Conservation (phyloP, 2,888 invertebrate genomes). For the Ceriagrion tenellum region DNA sequence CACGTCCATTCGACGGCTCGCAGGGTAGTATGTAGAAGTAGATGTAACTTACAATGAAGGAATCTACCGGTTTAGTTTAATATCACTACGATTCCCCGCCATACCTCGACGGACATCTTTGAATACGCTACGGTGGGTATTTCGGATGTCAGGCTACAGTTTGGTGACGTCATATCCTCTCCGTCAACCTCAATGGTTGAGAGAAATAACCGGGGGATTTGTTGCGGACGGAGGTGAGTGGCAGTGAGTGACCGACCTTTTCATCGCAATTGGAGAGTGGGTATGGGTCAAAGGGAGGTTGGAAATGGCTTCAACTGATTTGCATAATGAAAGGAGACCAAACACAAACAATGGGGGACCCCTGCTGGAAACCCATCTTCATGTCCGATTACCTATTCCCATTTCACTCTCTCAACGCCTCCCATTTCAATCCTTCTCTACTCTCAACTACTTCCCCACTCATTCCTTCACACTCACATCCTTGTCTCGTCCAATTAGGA, state of each 20-base stretch:
- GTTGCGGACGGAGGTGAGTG: neutral
- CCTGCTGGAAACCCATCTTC: neutral
- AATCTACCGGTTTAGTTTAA: too few species aligned
- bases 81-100: too few species aligned
- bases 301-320: neutral
- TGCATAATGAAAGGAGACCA: neutral
- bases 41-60: too few species aligned
- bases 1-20: too few species aligned
- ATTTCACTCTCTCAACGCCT: neutral
- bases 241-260: neutral
- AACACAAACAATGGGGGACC: neutral
- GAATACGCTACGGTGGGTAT: too few species aligned
- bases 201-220: too few species aligned
- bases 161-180: too few species aligned
- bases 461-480: too few species aligned
- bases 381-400: neutral
- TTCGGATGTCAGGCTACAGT: too few species aligned
- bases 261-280: neutral
- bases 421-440: neutral
- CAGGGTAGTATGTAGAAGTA: too few species aligned
- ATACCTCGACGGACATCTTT: too few species aligned
- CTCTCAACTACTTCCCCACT: neutral
- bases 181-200: too few species aligned
- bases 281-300: neutral
- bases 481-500: neutral